Percentiles rank a stretch among this genome's conserved stretches.
Conservation (phyloP, 2,888 invertebrate species). For the Agrochola lota region DNA sequence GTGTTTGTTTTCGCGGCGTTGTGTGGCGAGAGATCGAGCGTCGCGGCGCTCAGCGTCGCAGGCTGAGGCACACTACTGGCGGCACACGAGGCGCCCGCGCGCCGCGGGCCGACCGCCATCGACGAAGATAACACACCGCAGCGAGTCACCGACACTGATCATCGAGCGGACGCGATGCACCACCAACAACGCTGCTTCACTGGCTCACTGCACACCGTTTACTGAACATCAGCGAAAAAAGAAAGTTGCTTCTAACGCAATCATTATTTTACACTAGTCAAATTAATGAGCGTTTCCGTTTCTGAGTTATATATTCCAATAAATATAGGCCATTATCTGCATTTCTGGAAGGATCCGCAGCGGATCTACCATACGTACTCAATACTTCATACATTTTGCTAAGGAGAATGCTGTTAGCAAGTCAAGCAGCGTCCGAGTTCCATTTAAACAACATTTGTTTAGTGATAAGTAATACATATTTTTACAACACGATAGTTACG, state of each 20-base stretch:
- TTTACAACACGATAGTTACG: conserved; percentile 49
- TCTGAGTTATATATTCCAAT: background rate
- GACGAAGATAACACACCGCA: conserved; percentile 64
- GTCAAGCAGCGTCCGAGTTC: conserved; percentile 9
- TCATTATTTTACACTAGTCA: conserved; percentile 30
- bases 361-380: background rate
- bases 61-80: conserved; percentile 78
- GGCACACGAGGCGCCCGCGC: conserved; percentile 50
- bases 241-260: conserved; percentile 61
- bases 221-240: conserved; percentile 51
- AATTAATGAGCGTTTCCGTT: conserved; percentile 26
- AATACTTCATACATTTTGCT: background rate
- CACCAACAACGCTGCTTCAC: conserved; percentile 39
- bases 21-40: conserved; percentile 67
- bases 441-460: conserved; percentile 10
- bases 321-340: background rate
- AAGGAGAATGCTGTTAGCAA: background rate
- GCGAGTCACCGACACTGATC: conserved; percentile 22
- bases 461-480: conserved; percentile 38
- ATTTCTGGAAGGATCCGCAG: background rate
- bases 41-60: conserved; percentile 82
- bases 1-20: conserved; percentile 84
- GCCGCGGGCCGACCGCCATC: conserved; percentile 30
- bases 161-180: conserved; percentile 25
- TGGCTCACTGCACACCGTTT: conserved; percentile 54